phyloP scores from a whole-genome alignment of 2,113 vertebrate species.

The Otocyon megalotis region DNA sequence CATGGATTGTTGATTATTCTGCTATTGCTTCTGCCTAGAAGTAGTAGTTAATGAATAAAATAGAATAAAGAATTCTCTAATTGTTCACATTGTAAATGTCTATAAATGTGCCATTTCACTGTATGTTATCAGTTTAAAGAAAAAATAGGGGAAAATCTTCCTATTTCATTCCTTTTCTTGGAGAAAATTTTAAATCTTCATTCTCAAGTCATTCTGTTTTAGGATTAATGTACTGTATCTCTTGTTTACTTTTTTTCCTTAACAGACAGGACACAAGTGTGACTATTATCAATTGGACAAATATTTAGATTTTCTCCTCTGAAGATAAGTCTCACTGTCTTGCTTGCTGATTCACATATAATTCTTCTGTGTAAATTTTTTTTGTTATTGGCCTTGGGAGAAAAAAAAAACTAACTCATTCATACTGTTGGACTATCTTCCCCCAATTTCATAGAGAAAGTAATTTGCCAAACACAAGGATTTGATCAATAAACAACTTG shows the following conservation, averaged over 20 bases:
- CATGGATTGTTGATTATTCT: neutral
- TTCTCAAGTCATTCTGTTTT: neutral
- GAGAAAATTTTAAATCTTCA: neutral
- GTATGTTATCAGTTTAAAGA: neutral
- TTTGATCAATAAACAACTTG: conserved; percentile 86
- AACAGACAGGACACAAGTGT: neutral
- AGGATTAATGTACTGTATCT: neutral
- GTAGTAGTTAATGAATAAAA: neutral
- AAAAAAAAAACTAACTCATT: conserved; percentile 77
- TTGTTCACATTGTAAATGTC: neutral
- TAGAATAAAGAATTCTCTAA: neutral
- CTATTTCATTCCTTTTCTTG: conserved; percentile 29
- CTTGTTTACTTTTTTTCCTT: conserved; percentile 42
- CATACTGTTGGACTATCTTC: conserved; percentile 56
- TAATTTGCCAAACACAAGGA: conserved; percentile 81
- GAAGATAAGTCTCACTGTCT: conserved; percentile 9
- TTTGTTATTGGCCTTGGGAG: conserved; percentile 83
- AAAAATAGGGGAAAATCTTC: neutral
- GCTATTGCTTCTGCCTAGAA: neutral
- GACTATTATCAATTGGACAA: conserved; percentile 46
- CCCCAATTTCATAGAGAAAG: conserved; percentile 75
- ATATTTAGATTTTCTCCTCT: conserved; percentile 66
- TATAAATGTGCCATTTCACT: neutral
- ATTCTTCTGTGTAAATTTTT: conserved; percentile 79
- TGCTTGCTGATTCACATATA: conserved; percentile 30